These are phyloP conservation scores for Petromus typicus DNA, from an alignment of 2,113 vertebrate genomes.

Conservation along the genomic window DNA sequence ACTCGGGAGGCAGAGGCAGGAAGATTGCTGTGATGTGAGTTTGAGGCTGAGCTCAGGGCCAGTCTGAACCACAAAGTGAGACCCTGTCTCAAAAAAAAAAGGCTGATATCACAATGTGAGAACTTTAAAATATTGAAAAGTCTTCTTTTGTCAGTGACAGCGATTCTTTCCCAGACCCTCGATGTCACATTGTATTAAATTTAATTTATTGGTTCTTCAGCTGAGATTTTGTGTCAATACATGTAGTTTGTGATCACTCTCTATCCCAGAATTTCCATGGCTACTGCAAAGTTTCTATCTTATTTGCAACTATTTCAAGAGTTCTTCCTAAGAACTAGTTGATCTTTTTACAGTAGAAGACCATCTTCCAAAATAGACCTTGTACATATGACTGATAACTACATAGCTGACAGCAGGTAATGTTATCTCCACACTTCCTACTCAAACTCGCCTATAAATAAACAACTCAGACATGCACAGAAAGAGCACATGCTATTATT, in stretches of 20 bases:
- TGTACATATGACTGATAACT: background rate
- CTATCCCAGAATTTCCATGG: background rate
- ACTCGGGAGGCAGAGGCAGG: no score
- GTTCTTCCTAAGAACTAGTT: background rate
- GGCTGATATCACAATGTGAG: background rate
- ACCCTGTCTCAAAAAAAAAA: no score
- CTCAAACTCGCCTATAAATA: background rate
- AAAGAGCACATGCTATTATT: background rate
- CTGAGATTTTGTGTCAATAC: conserved; percentile 33
- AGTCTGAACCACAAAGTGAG: no score
- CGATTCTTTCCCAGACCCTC: background rate
- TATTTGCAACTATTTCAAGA: background rate
- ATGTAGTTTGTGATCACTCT: background rate
- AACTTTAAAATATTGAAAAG: background rate
- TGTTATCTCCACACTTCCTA: no score
- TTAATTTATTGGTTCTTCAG: background rate
- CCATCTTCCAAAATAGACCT: background rate
- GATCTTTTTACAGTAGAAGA: background rate
- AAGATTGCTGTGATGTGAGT: no score
- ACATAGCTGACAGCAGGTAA: background rate
- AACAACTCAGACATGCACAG: background rate
- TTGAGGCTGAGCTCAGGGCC: no score
- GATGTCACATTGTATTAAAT: background rate
- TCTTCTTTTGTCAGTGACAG: background rate
- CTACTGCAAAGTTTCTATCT: background rate